phyloP scores from a whole-genome alignment of 2,113 vertebrate genomes.

The Pithys albifrons region DNA sequence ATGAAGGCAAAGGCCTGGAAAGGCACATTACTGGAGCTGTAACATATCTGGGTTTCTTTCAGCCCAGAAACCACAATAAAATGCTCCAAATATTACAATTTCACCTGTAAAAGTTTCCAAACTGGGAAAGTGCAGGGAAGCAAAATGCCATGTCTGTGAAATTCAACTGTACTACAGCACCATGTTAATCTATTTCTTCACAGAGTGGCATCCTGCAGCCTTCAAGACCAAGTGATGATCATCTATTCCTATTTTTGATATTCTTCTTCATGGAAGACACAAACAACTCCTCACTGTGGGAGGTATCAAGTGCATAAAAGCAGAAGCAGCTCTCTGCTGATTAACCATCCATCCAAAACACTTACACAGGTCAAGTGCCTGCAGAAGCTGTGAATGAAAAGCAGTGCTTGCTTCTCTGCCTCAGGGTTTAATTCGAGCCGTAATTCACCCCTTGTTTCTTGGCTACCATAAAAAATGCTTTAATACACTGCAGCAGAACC shows the following conservation, averaged over 20 bases:
- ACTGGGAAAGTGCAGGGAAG: neutral
- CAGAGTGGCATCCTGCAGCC: neutral
- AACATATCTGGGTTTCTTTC: neutral
- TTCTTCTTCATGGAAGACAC: neutral
- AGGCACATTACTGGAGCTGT: neutral
- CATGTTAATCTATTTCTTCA: neutral
- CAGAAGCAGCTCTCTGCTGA: neutral
- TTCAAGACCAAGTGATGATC: neutral
- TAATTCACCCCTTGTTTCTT: neutral
- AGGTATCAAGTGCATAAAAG: neutral
- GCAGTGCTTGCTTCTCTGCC: neutral
- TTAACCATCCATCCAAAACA: neutral
- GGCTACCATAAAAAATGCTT: neutral
- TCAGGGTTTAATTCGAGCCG: neutral
- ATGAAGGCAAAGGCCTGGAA: neutral
- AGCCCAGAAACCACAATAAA: neutral
- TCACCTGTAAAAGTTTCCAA: neutral
- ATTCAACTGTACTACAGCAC: accelerated
- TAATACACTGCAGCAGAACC: neutral
- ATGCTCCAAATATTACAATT: neutral
- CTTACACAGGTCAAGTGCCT: neutral
- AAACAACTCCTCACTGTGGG: neutral
- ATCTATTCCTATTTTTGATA: neutral
- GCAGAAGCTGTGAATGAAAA: slow-evolving; percentile 7
- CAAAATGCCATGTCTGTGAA: neutral